Evolutionary conservation across 1,140 invertebrate genomes (phyloP).

Genomic region (Rhagoletis pomonella): DNA sequence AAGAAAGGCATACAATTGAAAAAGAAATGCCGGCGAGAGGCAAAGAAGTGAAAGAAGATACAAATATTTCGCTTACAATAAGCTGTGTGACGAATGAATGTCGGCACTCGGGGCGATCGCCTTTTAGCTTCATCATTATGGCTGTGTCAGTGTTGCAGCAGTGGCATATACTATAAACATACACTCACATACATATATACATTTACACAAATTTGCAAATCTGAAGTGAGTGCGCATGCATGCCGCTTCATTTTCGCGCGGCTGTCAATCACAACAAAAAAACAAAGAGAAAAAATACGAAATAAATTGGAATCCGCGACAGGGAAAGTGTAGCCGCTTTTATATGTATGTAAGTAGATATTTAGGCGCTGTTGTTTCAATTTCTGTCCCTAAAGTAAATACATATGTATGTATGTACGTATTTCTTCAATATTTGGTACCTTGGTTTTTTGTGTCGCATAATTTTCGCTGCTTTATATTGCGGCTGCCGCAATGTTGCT

Average conservation of each 20-base stretch:
- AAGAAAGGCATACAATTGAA: not conserved
- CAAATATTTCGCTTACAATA: not conserved
- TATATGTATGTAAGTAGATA: not conserved
- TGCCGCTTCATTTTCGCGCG: conserved; percentile 1
- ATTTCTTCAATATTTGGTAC: not conserved
- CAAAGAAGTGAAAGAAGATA: not conserved
- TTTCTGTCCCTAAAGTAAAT: not conserved
- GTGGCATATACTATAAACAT: not conserved
- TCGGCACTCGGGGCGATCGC: not conserved
- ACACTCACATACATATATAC: not conserved
- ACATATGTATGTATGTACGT: not conserved
- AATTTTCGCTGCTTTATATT: conserved; percentile 22
- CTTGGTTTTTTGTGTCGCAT: not conserved
- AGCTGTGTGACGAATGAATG: not conserved
- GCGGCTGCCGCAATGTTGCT: not conserved
- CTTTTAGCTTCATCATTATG: not conserved
- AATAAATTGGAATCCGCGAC: not conserved
- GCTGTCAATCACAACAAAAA: not conserved
- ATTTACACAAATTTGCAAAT: not conserved
- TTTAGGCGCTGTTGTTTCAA: conserved; percentile 9
- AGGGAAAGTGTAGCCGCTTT: conserved; percentile 1
- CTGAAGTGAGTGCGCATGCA: not conserved
- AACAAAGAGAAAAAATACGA: not conserved
- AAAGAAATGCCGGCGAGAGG: not conserved
- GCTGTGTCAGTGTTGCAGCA: not conserved